A percentile compares a stretch with the other conserved stretches of the same genome.
These are phyloP conservation scores for Morpho deidamia DNA, from an alignment of 2,888 invertebrate genomes.

Conservation along the genomic window DNA sequence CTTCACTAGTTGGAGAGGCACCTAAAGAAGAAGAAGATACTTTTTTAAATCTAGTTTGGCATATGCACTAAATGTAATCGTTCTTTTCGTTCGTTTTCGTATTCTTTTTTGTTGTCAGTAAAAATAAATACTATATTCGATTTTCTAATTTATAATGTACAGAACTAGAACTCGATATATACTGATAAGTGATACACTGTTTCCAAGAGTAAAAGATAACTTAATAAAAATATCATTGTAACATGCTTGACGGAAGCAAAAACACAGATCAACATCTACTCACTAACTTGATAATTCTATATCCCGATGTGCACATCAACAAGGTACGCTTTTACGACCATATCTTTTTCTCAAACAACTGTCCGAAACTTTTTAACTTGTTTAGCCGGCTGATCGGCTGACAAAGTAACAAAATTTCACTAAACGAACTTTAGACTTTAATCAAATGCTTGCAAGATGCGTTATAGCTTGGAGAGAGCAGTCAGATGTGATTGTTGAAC, in stretches of 20 bases:
- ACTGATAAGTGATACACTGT: no score
- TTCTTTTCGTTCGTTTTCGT: no score
- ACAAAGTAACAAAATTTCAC: constrained; percentile 30
- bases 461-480: constrained; percentile 28
- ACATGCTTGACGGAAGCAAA: constrained; percentile 7
- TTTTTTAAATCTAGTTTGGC: no score
- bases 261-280: constrained; percentile 12
- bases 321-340: constrained; percentile 23
- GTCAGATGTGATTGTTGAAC: constrained; percentile 74
- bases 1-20: no score
- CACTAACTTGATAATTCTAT: constrained; percentile 27
- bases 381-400: constrained; percentile 40
- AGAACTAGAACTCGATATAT: no score
- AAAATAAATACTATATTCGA: no score
- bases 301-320: constrained; percentile 24
- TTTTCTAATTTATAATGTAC: no score
- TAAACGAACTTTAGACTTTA: constrained; percentile 28
- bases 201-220: no score
- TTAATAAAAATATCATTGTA: neutral
- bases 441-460: constrained; percentile 8
- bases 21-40: no score
- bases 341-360: constrained; percentile 41
- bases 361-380: constrained; percentile 46
- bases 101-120: no score
- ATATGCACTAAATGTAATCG: no score